A percentile compares a stretch with the other conserved stretches of the same genome.
Evolutionary conservation across 1,140 invertebrate species (phyloP).

Genomic region (Theocolax elegans): DNA sequence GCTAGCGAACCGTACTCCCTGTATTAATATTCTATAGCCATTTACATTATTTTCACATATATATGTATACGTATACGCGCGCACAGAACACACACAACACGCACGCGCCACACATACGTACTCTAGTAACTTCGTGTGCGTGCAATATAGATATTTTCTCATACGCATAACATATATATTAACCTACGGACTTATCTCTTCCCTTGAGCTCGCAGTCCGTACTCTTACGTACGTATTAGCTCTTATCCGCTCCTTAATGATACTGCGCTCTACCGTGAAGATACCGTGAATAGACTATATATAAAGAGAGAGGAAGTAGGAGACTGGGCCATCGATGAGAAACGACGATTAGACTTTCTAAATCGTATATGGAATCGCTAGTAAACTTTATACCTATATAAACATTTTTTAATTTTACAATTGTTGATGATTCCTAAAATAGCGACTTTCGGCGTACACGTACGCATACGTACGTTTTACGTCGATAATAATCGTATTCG

Average conservation of each 20-base stretch:
- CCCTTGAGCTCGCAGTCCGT: too few relatives aligned
- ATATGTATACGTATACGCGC: conserved; percentile 47
- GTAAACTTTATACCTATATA: too few relatives aligned
- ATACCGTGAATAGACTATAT: conserved; percentile 3
- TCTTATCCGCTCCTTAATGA: conserved; percentile 59
- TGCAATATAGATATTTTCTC: conserved; percentile 21
- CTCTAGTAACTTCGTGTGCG: neutral
- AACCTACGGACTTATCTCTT: conserved; percentile 31
- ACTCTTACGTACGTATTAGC: conserved; percentile 57
- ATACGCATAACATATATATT: too few relatives aligned
- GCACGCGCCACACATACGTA: neutral
- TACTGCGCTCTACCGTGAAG: conserved; percentile 55
- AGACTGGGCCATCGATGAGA: neutral
- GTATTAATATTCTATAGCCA: conserved; percentile 37
- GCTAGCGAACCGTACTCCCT: neutral
- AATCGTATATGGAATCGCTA: neutral
- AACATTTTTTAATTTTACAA: too few relatives aligned
- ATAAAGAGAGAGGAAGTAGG: conserved; percentile 5
- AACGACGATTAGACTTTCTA: conserved; percentile 10
- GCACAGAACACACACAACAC: conserved; percentile 35
- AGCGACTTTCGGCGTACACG: too few relatives aligned
- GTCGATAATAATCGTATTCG: too few relatives aligned
- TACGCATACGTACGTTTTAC: too few relatives aligned
- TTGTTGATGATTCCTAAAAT: too few relatives aligned
- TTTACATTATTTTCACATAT: conserved; percentile 47